Base-by-base conservation (phyloP, 2,797 vertebrate genomes). In the Phyllotis vaccarum region DNA sequence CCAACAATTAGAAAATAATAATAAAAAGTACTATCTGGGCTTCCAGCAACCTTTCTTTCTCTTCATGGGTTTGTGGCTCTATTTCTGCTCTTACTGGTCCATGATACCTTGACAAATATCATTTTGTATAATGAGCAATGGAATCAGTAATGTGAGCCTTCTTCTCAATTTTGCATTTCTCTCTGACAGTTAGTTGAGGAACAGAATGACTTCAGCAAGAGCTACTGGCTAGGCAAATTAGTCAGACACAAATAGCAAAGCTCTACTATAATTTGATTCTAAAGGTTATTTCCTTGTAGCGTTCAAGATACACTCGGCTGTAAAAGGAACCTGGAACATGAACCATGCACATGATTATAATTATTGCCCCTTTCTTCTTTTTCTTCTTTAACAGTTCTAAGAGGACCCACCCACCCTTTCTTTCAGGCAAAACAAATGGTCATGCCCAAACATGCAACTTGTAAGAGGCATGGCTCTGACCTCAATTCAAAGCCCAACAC, bases 171-270 rank as follows among this genome's bases (percentile, higher is more conserved):
- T 70, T 87, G 58, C 12, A 54, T 82, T 88, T 92, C 94, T 89
- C 93, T 86, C 86, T 95, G 66, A 91, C 82, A 83, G 70, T 93
- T 75, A 75, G 52, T 34, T 85, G 54, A 76, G 92, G 21, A 89
- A 58, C 5, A 83, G 79, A 34, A 86, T 78, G 49, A 86, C 64
- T 93, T 89, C 83, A 89, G 60, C 34, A 22, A 85, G 92, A 93
- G 90, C 92, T 93, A 86, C 94, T 86, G 92, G 94, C 93, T 95
- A 80, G 97, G 97, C 94, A 95, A 95, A 96, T 97, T 89, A 96
- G 96, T 96, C 91, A 97, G 90, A 94, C 95, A 92, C 64, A 49
- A 92, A 81, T 85, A 87, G 74, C 64, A n/a, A 96, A 93, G 96
- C 93, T 88, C 60, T 95, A 89, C 89, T 54, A 60, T 91, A 90